These are phyloP conservation scores for Spodoptera littoralis DNA, from an alignment of 2,888 invertebrate species.

Conservation along the genomic window DNA sequence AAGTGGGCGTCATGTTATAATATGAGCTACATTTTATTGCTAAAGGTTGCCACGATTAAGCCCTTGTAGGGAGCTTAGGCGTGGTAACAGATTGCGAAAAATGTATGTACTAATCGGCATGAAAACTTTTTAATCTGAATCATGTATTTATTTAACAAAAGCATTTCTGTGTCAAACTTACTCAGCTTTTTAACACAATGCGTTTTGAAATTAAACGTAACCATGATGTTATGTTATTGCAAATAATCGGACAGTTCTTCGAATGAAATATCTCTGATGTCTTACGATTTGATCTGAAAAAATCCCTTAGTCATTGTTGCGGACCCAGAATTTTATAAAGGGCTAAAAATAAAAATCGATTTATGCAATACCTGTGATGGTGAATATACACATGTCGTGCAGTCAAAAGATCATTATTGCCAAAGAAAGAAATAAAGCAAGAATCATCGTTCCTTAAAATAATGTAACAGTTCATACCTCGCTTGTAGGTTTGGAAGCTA, in stretches of 20 bases:
- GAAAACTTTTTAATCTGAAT: conserved; percentile 13
- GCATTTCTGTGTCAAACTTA: conserved; percentile 25
- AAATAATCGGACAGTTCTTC: conserved; percentile 57
- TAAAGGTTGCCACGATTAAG: conserved; percentile 19
- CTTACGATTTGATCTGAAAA: conserved; percentile 51
- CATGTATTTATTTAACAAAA: conserved; percentile 2
- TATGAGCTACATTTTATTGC: conserved; percentile 18
- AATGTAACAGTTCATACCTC: too few relatives aligned
- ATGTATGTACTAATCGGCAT: neutral
- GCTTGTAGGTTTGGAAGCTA: conserved; percentile 5
- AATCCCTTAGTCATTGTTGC: conserved; percentile 56
- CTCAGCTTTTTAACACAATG: conserved; percentile 43
- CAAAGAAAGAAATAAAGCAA: conserved; percentile 3
- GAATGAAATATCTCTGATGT: conserved; percentile 48
- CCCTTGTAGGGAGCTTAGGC: conserved; percentile 31
- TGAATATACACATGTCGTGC: conserved; percentile 9
- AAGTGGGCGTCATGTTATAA: conserved; percentile 40
- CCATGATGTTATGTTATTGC: conserved; percentile 59
- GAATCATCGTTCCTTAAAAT: too few relatives aligned
- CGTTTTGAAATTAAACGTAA: conserved; percentile 59
- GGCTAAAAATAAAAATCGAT: conserved; percentile 26
- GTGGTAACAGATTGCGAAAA: conserved; percentile 28
- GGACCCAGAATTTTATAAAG: conserved; percentile 38
- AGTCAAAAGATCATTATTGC: conserved; percentile 3
- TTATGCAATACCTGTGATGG: conserved; percentile 9